A percentile compares a stretch with the other conserved stretches of the same genome.
These are phyloP conservation scores for Carpatolechia fugitivella DNA, from an alignment of 2,888 invertebrate genomes.

Conservation along the genomic window DNA sequence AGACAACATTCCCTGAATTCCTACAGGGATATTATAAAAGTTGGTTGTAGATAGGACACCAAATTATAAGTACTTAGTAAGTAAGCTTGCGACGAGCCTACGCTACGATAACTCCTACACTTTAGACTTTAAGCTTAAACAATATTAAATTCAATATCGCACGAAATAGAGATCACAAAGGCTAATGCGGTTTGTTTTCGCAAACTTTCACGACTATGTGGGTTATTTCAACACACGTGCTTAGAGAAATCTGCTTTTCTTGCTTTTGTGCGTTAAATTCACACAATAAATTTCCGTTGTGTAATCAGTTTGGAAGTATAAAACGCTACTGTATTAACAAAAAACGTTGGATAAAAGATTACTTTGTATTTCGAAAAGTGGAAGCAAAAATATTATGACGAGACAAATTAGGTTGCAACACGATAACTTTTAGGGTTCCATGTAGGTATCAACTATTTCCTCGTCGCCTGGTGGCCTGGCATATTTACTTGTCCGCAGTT, in stretches of 20 bases:
- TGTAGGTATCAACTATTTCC: too few relatives aligned
- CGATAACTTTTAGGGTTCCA: neutral
- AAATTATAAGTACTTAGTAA: neutral
- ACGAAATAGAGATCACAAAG: conserved; percentile 11
- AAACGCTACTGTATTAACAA: neutral
- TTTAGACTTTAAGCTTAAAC: neutral
- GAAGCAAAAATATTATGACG: neutral
- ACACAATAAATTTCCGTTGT: conserved; percentile 4
- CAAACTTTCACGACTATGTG: conserved; percentile 23
- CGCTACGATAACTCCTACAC: neutral
- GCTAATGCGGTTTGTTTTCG: conserved; percentile 15
- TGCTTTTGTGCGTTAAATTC: neutral
- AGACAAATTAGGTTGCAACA: neutral
- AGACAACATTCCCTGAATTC: neutral
- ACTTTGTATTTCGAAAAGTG: neutral
- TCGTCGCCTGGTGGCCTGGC: too few relatives aligned
- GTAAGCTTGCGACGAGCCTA: neutral
- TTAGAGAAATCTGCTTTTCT: conserved; percentile 8
- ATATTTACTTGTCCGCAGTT: too few relatives aligned
- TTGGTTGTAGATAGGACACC: too few relatives aligned
- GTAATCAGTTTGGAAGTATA: neutral
- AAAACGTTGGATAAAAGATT: neutral
- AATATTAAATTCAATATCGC: conserved; percentile 13
- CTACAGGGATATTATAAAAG: too few relatives aligned
- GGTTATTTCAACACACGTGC: conserved; percentile 19